Base-by-base conservation (phyloP, 2,888 invertebrate genomes). In the Troilus luridus region DNA sequence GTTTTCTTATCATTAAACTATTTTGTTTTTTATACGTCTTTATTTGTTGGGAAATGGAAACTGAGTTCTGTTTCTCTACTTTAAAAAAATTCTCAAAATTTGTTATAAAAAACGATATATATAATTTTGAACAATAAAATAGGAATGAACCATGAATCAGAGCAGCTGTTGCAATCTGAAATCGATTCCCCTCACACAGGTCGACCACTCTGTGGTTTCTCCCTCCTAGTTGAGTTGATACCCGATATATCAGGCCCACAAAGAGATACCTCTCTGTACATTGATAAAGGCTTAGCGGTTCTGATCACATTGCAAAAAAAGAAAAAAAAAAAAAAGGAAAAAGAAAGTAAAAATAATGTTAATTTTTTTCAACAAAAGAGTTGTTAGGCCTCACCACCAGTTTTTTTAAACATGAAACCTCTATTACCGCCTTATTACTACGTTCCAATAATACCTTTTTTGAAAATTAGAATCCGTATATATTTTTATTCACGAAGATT, bases 151-250 rank as follows among this genome's bases (percentile, higher is more conserved):
- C 41, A 77, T 77, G 41, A 19, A 6, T 7, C 9, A 17, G 19
- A 56, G 85, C 56, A 85, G 85, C 56, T 85, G 56, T 85, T 56
- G 56, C 56, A n/a, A 85, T 85, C 56, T 85, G 56, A 85, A 85
- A 85, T 85, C 56, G 56, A 85, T 85, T 58, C 56, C 54, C 72
- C 41, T 41, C 41, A 41, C 41, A 77, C 72, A 77, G 72, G 27
- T 77, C 72, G 72, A 77, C 27, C 72, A 77, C 72, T 77, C 72
- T 27, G 72, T 8, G 72, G 72, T 77, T 77, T 41, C 27, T 77
- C 72, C 72, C 72, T 27, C 17, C 72, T 41, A 12, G 72, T 77
- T 77, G 72, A 77, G 72, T 77, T 77, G 72, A 77, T 77, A 77
- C 41, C 27, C 72, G 72, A 77, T 77, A 77, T 27, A 77, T 41